A percentile compares a stretch with the other conserved stretches of the same genome.
Evolutionary conservation across 2,888 invertebrate species (phyloP).

Genomic region (Campoplex capitator): DNA sequence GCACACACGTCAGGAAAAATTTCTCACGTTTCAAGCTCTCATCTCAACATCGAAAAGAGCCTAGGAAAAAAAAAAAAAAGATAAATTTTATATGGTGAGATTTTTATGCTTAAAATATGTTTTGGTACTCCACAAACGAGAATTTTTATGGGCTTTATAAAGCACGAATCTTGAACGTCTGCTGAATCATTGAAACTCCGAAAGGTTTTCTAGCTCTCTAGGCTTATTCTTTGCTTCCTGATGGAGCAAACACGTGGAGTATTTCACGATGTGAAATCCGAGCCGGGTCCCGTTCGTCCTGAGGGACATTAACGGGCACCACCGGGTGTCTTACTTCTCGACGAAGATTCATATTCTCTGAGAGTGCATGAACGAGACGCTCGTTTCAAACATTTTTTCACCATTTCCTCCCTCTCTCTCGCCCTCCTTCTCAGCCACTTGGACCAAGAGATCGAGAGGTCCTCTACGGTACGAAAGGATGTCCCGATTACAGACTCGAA

Average conservation of each 20-base stretch:
- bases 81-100: neutral
- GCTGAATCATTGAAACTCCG: constrained; percentile 3
- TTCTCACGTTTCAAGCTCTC: neutral
- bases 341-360: constrained; percentile 47
- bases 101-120: neutral
- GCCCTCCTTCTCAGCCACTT: neutral
- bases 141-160: neutral
- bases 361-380: neutral
- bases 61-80: neutral
- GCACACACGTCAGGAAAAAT: neutral
- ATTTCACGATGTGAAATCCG: constrained; percentile 64
- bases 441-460: constrained; percentile 2
- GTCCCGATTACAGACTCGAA: constrained; percentile 36
- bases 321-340: constrained; percentile 26
- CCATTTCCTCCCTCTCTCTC: neutral
- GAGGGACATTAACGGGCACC: constrained; percentile 62
- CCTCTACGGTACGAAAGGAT: constrained; percentile 22
- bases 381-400: constrained; percentile 12
- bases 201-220: neutral
- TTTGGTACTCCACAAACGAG: too few relatives aligned
- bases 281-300: constrained; percentile 62
- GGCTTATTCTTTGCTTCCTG: constrained; percentile 34
- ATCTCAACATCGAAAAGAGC: neutral
- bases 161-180: neutral
- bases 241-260: constrained; percentile 18